phyloP scores from a whole-genome alignment of 2,797 vertebrate genomes.

The Florisuga fusca region DNA sequence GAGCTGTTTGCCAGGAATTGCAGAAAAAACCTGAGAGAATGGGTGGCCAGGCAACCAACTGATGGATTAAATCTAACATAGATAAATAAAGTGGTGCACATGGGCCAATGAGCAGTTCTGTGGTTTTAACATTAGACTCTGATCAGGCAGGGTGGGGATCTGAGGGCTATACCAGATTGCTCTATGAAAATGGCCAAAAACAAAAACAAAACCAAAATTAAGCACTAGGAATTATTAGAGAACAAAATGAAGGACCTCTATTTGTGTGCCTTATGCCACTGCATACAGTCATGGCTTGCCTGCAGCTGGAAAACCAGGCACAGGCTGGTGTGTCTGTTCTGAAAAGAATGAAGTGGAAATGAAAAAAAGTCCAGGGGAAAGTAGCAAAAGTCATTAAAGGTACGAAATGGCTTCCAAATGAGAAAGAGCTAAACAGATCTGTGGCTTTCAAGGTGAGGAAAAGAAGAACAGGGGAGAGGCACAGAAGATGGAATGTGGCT shows the following conservation, averaged over 20 bases:
- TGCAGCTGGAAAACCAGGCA: background rate
- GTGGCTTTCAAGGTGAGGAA: background rate
- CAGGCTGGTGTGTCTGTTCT: background rate
- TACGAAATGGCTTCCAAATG: background rate
- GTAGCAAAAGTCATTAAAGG: slow-evolving; percentile 3
- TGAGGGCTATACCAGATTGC: background rate
- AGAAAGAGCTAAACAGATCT: background rate
- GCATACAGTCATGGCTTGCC: background rate
- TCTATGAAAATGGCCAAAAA: background rate
- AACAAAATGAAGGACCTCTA: background rate
- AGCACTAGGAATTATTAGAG: background rate
- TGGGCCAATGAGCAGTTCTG: background rate
- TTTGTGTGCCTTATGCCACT: background rate
- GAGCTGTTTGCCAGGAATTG: background rate
- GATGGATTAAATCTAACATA: background rate
- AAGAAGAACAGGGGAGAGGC: background rate
- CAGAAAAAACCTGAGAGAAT: background rate
- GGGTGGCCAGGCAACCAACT: background rate
- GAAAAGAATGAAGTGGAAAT: slow-evolving; percentile 2
- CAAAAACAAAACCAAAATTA: background rate
- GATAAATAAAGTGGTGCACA: background rate
- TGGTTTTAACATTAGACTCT: background rate
- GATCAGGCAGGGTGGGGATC: background rate
- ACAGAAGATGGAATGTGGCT: background rate
- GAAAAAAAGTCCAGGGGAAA: background rate